Base-by-base conservation (phyloP, 2,113 vertebrate species). In the Orthochromis indermauri region DNA sequence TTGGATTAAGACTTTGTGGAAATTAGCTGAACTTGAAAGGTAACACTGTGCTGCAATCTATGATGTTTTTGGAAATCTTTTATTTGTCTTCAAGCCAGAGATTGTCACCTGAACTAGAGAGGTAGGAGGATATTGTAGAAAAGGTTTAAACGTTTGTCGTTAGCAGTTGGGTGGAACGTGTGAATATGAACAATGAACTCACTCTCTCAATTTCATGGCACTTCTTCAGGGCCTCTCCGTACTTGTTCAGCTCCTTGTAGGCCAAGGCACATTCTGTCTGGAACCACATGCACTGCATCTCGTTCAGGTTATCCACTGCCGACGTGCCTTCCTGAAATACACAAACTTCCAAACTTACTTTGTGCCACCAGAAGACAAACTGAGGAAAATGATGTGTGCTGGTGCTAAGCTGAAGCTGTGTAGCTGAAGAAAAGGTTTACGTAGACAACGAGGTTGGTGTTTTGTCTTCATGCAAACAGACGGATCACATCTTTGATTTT, bases 211-310 rank as follows among this genome's bases (percentile, higher is more conserved):
- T 99, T 96, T 99, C 98, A 40, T 99, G 99, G 95, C 99, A 99
- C 96, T 99, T 99, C 93, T 99, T 99, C 87, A 99, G 97, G 86
- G 98, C 98, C 80, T 99, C 99, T 88, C 99, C 98, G 8, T 97
- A 99, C 95, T 98, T 99, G 96, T 97, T 98, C 98, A 98, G 97
- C 83, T 95, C 91, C 89, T 97, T 98, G 94, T 99, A 99, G 82
- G 98, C 97, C 57, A 98, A 97, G 0, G 99, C 99, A 84, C 98
- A 99, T 86, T 99, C 99, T 1, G 98, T 99, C 96, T 99, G 99
- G 96, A 99, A 99, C 99, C 99, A 99, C 99, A 99, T 99, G 88
- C 98, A 99, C 94, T 99, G 99, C 99, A 99, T 99, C 95, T 99
- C 99, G 49, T 99, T 98, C 84, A 99, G 96, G 94, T 98, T 99